These are phyloP conservation scores for Cephus rjabovi DNA, from an alignment of 2,888 invertebrate genomes.

Conservation along the genomic window DNA sequence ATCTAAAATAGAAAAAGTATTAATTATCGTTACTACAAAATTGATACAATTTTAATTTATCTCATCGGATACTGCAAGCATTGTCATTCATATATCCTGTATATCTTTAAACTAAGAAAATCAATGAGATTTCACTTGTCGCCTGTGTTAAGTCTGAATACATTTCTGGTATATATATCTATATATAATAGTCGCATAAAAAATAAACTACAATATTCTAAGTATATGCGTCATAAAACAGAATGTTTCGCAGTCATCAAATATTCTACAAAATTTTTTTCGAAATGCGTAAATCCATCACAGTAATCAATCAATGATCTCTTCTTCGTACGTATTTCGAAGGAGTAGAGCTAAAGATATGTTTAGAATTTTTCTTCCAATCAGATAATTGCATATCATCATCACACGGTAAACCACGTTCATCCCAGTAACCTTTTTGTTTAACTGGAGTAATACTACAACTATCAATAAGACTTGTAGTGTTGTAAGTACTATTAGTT, in stretches of 20 bases:
- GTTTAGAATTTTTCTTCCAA: slow-evolving; percentile 53
- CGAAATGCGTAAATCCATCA: background rate
- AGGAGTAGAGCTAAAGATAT: slow-evolving; percentile 59
- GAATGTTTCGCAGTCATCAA: background rate
- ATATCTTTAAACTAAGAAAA: background rate
- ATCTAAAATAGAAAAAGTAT: background rate
- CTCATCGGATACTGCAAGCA: background rate
- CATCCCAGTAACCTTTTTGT: slow-evolving; percentile 41
- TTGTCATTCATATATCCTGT: background rate
- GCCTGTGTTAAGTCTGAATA: background rate
- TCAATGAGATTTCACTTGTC: background rate
- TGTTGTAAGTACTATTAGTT: slow-evolving; percentile 54
- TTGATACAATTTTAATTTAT: background rate
- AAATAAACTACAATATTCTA: background rate
- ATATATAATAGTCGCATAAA: background rate
- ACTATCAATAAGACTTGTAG: slow-evolving; percentile 43
- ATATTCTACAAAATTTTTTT: background rate
- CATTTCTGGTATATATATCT: background rate
- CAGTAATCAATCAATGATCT: slow-evolving; percentile 10
- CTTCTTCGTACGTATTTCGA: slow-evolving; percentile 46
- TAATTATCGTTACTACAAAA: background rate
- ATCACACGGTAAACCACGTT: slow-evolving; percentile 39
- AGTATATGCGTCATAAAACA: background rate
- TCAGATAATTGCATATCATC: slow-evolving; percentile 46
- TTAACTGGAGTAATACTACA: slow-evolving; percentile 39